Evolutionary conservation across 2,797 vertebrate genomes (phyloP), one percentile per base, ranked within the genome.

Genomic region (Pipistrellus pygmaeus): DNA sequence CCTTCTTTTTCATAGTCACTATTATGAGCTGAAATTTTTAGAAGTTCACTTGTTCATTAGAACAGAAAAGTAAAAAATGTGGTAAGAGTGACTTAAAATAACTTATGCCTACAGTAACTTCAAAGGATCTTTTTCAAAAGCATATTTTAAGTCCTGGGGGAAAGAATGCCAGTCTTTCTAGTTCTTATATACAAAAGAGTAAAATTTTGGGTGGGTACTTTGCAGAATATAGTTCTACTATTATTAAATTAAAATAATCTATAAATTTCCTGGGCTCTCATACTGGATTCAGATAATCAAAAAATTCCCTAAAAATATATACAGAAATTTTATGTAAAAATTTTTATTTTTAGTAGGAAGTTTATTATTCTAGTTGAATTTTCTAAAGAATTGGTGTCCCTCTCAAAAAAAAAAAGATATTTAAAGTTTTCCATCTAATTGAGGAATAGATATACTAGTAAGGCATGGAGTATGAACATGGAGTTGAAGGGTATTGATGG

Each of bases 41-140:
- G 44, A 82, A 88, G 71, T 88, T 93, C 57, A 81, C 41, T 57
- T 93, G 66, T 83, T 96, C 75, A 77, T 96, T 95, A 95, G 41
- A 84, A 93, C 48, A 88, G 44, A 72, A 95, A 94, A 64, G 30
- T 51, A 73, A 84, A 83, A 83, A 51, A 46, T 35, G 88, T 38
- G 41, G 64, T 60, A 82, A 88, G 21, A 68, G 44, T 35, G 14
- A 64, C 69, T 96, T 95, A 93, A 97, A 96, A 96, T 93, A 96
- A 95, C 60, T 95, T 95, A 92, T 92, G 11, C 64, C 66, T 86
- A 88, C 6, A 57, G 71, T 88, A 92, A 8, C 91, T 97, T 95
- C 95, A 96, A 94, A 97, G 86, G 32, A 77, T 87, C 15, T 75
- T 88, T 94, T 96, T 91, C 83, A 96, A 97, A 96, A 96, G 85